Conservation (phyloP, 2,888 invertebrate species). For the Mesochorus sp. region DNA sequence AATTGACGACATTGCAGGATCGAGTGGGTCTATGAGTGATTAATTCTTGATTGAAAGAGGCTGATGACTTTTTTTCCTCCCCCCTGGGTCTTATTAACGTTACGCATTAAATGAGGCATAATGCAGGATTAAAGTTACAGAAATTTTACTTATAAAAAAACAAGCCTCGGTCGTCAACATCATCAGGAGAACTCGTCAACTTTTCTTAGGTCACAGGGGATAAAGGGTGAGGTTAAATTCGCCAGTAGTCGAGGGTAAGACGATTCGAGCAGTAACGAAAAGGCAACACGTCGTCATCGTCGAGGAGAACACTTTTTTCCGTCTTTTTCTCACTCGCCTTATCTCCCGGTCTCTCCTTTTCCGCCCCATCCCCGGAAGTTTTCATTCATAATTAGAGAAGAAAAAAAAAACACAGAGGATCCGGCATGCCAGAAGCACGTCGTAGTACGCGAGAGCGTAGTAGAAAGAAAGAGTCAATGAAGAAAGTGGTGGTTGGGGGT, state of each 20-base stretch:
- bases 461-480: constrained; percentile 82
- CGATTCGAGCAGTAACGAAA: too few species aligned
- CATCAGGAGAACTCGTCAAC: too few species aligned
- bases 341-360: constrained; percentile 75
- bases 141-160: too few species aligned
- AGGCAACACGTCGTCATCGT: constrained; percentile 48
- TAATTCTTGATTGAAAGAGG: constrained; percentile 42
- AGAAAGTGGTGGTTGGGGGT: constrained; percentile 76
- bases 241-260: too few species aligned
- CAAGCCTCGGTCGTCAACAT: too few species aligned
- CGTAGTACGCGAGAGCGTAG: constrained; percentile 81
- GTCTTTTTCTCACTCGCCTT: constrained; percentile 50
- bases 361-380: constrained; percentile 72
- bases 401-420: constrained; percentile 67
- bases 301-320: constrained; percentile 34
- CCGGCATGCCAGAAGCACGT: constrained; percentile 60
- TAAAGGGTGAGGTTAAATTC: too few species aligned
- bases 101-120: not conserved
- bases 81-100: not conserved
- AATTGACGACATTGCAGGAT: constrained; percentile 44
- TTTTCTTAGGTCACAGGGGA: too few species aligned
- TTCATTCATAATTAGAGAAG: constrained; percentile 82
- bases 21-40: not conserved
- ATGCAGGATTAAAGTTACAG: too few species aligned
- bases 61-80: constrained; percentile 9